Percentiles rank a stretch among this genome's conserved stretches.
phyloP scores from a whole-genome alignment of 2,113 vertebrate genomes.

The Phasianus colchicus region DNA sequence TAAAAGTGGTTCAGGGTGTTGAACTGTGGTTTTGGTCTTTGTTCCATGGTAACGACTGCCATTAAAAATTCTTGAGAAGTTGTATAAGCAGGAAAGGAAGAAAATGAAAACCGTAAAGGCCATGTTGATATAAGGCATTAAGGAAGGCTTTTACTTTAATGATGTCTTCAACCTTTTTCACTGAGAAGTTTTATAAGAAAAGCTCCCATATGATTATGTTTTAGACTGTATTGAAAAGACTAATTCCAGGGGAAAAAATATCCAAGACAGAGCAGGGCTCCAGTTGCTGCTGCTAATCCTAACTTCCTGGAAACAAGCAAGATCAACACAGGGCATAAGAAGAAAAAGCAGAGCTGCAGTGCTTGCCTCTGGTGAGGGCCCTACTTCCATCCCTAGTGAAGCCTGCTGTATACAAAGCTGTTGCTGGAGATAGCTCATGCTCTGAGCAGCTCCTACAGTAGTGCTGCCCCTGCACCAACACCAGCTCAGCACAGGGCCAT shows the following conservation, averaged over 20 bases:
- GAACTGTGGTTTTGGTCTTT: not conserved
- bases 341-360: not conserved
- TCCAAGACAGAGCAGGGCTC: not conserved
- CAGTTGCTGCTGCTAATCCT: not conserved
- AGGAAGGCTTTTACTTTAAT: not conserved
- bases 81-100: not conserved
- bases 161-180: not conserved
- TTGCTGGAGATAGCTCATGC: not conserved
- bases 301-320: not conserved
- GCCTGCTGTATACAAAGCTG: accelerated
- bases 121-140: not conserved
- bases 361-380: not conserved
- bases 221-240: not conserved
- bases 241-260: not conserved
- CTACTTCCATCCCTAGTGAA: not conserved
- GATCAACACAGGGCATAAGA: accelerated
- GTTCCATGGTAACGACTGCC: not conserved
- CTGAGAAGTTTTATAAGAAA: not conserved
- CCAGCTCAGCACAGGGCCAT: not conserved
- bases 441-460: accelerated
- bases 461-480: not conserved
- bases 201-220: not conserved
- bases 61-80: not conserved
- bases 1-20: not conserved
- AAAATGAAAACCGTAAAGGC: not conserved